Evolutionary conservation across 2,888 invertebrate species (phyloP), one percentile per base, ranked within the genome.

Genomic region (Ganaspis brasiliensis): DNA sequence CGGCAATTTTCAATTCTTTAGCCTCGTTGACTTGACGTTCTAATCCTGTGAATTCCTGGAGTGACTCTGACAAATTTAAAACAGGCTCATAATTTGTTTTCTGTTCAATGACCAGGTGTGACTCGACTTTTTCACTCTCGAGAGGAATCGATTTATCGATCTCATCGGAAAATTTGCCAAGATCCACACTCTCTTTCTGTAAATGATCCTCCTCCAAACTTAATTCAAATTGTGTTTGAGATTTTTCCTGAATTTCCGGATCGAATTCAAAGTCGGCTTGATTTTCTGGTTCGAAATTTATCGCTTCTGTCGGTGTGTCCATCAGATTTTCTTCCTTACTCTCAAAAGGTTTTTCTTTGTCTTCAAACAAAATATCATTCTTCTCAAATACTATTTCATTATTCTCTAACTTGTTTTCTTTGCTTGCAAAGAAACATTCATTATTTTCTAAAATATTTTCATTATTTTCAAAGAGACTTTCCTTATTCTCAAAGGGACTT

Each of bases 1-100:
- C 73, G 8, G 52, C 1, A 35, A 24, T 63, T 21, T 67, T 21
- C 21, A 40, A 97, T 97, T 83, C 96, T 95, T 89, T 94, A 93
- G 87, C 94, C 92, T 74, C 74, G 3, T 80, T 81, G 12, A 89
- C 79, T 24, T 88, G 83, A 26, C 85, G 82, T 72, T 89, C 89
- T 14, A 89, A 70, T 21, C 88, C 89, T 0, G 89, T 89, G 26
- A 89, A 89, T 71, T 89, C 89, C 73, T 89, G 89, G 71, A 89
- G 77, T 0, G 87, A 88, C 57, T 88, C 88, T 0, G 89, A 88
- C 10, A 89, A 56, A 79, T 88, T 86, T 37, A 88, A 76, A 24
- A 79, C 75, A 49, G 72, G 74, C 45, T 77, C 80, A 61, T 74
- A 72, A 16, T 5, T 57, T 19, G 75, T 80, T 35, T 76, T 76